Conservation (phyloP, 2,113 vertebrate genomes). For the Amazona vittata region DNA sequence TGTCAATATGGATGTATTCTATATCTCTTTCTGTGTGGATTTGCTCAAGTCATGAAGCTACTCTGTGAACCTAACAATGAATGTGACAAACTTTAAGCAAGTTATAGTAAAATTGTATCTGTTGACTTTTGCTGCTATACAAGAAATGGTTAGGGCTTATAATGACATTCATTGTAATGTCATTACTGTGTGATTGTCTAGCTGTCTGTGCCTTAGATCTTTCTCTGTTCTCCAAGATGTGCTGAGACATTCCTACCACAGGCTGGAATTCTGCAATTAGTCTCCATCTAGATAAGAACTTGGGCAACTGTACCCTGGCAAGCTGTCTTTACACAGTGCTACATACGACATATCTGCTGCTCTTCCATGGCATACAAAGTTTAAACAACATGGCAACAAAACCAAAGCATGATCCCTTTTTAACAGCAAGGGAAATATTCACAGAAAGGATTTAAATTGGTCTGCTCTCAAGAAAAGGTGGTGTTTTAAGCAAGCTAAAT, state of each 20-base stretch:
- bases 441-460: neutral
- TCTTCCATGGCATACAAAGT: neutral
- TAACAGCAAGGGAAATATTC: neutral
- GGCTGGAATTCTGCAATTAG: slow-evolving; percentile 28
- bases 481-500: neutral
- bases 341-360: neutral
- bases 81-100: neutral
- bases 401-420: neutral
- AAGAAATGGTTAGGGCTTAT: neutral
- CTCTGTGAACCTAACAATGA: neutral
- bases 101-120: neutral
- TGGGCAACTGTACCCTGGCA: neutral
- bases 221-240: slow-evolving; percentile 29
- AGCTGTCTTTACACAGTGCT: neutral
- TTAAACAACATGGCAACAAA: neutral
- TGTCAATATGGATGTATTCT: neutral
- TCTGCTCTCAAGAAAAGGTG: neutral
- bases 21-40: neutral
- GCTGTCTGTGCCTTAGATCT: neutral
- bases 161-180: neutral
- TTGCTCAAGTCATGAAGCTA: neutral
- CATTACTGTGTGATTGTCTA: neutral
- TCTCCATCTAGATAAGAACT: neutral
- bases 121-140: neutral
- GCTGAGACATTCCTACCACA: slow-evolving; percentile 25